These are phyloP conservation scores for Philonicus albiceps DNA, from an alignment of 2,888 invertebrate species.

Conservation along the genomic window DNA sequence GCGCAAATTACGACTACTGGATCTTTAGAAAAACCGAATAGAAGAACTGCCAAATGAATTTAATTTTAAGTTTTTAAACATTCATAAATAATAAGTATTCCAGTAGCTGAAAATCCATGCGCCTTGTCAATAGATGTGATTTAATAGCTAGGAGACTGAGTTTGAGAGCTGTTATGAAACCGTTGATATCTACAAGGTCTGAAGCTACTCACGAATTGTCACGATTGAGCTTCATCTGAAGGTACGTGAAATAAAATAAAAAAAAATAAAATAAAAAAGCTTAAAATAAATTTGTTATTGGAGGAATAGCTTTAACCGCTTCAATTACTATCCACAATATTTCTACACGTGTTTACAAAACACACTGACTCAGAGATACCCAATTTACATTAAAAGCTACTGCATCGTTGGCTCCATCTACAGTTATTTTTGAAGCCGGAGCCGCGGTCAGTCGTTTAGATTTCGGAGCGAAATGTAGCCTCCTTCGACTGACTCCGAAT, in stretches of 20 bases:
- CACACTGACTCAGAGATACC: constrained; percentile 33
- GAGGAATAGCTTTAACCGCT: constrained; percentile 47
- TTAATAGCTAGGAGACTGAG: constrained; percentile 16
- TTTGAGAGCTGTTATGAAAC: neutral
- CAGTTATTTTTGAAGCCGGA: neutral
- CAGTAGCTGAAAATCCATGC: constrained; percentile 83
- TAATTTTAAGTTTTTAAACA: constrained; percentile 98
- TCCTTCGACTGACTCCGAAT: constrained; percentile 35
- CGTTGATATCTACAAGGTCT: neutral
- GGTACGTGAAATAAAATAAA: neutral
- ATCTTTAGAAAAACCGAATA: constrained; percentile 98
- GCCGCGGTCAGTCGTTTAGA: neutral
- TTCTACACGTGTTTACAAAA: constrained; percentile 44
- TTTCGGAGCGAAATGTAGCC: neutral
- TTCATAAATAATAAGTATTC: constrained; percentile 98
- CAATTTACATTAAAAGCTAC: constrained; percentile 36
- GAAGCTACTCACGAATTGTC: neutral
- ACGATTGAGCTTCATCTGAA: neutral
- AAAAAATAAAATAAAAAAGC: constrained; percentile 5
- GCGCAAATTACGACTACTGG: constrained; percentile 90
- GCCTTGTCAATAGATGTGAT: constrained; percentile 64
- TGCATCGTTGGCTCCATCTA: constrained; percentile 25
- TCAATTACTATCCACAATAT: constrained; percentile 43
- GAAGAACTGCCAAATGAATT: constrained; percentile 97
- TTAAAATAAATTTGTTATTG: constrained; percentile 46